Base-by-base conservation (phyloP, 2,113 vertebrate species). In the Pimephales promelas region DNA sequence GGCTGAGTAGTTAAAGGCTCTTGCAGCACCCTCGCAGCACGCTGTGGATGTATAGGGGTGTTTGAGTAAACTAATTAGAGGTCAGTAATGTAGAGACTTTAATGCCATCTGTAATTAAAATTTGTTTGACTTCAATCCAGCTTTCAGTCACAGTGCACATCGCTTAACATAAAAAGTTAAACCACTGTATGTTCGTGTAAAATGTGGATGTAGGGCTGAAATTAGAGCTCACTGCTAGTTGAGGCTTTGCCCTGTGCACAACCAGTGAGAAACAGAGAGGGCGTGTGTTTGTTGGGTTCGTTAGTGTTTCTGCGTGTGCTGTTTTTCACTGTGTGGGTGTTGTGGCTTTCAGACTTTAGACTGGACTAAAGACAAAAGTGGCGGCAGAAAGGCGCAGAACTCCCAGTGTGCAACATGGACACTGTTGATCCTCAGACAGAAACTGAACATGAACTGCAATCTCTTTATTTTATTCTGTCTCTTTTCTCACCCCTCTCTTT, bases 51-150 rank as follows among this genome's bases (percentile, higher is more conserved):
- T 68, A 43, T 36, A 18, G 34, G 57, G 49, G 57, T 62, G 84
- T 84, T 81, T 66, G 74, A 66, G 47, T 52, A 22, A 59, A 54
- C 49, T 83, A 86, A 87, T 88, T 86, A 86, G 45, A 86, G 85
- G 81, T 86, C 66, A 49, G 76, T 66, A 74, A 83, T 43, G 59
- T 45, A 26, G 16, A 73, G 52, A 76, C 24, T 59, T 45, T 61
- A 81, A 83, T 83, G 34, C 56, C 68, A 28, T 81, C 81, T 84
- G 54, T 90, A 86, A 87, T 90, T 88, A 85, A 77, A 73, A 88
- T 73, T 87, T 34, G 56, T 87, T 74, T 81, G 71, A 83, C 47
- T 85, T 61, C 26, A 26, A 77, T 78, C 80, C 81, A 83, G 57
- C 73, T 59, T 62, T 86, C 64, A 43, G 26, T 86, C 66, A 26